Evolutionary conservation across 1,140 invertebrate species (phyloP).

Genomic region (Bombus confusus): DNA sequence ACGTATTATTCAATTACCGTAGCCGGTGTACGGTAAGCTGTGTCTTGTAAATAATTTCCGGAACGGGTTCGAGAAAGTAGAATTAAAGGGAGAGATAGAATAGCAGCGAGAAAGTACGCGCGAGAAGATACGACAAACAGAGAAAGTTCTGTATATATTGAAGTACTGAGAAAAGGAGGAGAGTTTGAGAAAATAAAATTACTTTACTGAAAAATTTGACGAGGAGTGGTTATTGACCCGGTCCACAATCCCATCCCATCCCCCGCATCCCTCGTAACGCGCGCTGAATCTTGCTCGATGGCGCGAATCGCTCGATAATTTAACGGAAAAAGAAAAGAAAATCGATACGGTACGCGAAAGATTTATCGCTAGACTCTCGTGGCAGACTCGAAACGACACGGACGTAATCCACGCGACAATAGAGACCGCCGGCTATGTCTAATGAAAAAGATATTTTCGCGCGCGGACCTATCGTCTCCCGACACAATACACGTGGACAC

Average conservation of each 20-base stretch:
- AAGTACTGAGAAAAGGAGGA: conserved; percentile 42
- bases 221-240: conserved; percentile 80
- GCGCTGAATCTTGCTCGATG: conserved; percentile 2
- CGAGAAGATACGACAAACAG: background rate
- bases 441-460: conserved; percentile 22
- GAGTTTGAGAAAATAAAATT: conserved; percentile 76
- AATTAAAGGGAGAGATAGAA: background rate
- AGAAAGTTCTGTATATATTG: conserved; percentile 47
- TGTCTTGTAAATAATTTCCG: conserved; percentile 65
- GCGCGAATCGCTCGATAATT: background rate
- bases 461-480: conserved; percentile 51
- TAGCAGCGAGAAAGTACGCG: background rate
- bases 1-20: conserved; percentile 30
- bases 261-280: conserved; percentile 55
- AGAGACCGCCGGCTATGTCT: background rate
- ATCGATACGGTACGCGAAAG: background rate
- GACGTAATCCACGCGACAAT: background rate
- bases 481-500: conserved; percentile 68
- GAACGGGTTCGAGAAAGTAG: conserved; percentile 43
- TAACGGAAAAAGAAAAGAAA: background rate
- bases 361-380: background rate
- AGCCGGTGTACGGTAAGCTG: conserved; percentile 44
- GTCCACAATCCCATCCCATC: conserved; percentile 72
- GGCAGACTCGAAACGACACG: background rate
- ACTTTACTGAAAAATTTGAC: conserved; percentile 79